A percentile compares a stretch with the other conserved stretches of the same genome.
phyloP scores from a whole-genome alignment of 2,113 vertebrate genomes.

The Acrocephalus kingi region DNA sequence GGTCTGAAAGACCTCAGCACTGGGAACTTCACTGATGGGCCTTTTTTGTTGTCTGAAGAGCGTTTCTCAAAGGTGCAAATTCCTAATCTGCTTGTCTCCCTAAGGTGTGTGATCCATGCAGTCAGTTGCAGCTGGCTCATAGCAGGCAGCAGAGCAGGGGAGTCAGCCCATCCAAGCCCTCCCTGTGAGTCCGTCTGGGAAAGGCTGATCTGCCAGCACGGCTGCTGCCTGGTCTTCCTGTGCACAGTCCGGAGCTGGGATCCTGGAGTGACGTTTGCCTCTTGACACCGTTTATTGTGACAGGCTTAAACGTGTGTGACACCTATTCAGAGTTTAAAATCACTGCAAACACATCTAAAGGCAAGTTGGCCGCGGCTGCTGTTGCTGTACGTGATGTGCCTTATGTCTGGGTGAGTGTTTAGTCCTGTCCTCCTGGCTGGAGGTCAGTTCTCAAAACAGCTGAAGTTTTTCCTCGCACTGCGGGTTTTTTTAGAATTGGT shows the following conservation, averaged over 20 bases:
- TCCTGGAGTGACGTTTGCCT: background rate
- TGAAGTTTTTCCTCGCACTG: background rate
- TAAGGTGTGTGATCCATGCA: background rate
- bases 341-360: background rate
- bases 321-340: background rate
- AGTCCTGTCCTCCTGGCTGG: background rate
- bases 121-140: background rate
- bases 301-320: background rate
- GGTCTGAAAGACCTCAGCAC: fast-evolving
- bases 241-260: background rate
- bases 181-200: fast-evolving
- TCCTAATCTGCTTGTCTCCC: background rate
- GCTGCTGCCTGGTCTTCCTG: background rate
- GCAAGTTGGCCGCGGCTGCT: background rate
- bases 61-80: background rate
- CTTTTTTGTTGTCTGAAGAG: background rate
- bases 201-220: background rate
- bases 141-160: background rate
- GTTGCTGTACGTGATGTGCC: background rate
- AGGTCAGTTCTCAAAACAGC: background rate
- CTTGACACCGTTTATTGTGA: background rate
- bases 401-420: background rate
- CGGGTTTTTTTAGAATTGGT: background rate
- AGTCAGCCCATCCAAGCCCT: background rate
- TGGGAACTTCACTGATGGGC: background rate